Evolutionary conservation across 1,140 invertebrate species (phyloP).

Genomic region (Tetraneura akinire): DNA sequence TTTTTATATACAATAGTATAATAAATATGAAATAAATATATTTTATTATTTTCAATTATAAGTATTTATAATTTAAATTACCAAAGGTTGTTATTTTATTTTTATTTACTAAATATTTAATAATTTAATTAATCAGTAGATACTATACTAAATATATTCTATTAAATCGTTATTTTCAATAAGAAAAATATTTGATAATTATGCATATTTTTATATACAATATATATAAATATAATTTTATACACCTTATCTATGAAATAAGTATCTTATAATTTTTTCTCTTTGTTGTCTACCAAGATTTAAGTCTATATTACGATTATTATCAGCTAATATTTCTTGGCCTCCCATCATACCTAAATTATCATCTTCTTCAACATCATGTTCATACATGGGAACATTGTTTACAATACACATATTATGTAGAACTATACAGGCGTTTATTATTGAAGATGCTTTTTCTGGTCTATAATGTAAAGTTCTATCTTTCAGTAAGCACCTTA

Average conservation of each 20-base stretch:
- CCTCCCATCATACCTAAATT: conserved; percentile 1
- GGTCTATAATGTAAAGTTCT: neutral
- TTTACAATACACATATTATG: conserved; percentile 5
- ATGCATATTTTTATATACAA: neutral
- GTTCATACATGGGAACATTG: neutral
- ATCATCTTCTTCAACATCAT: neutral
- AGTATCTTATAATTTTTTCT: neutral
- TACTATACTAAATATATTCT: neutral
- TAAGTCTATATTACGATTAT: neutral
- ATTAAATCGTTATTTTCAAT: neutral
- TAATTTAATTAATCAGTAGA: neutral
- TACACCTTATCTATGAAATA: neutral
- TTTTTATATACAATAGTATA: too few species aligned
- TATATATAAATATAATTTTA: too few species aligned
- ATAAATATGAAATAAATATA: too few species aligned
- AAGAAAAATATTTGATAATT: too few species aligned
- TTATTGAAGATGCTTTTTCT: conserved; percentile 2
- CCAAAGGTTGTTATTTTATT: too few species aligned
- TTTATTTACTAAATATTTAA: neutral
- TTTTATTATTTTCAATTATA: too few species aligned
- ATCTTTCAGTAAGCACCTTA: conserved; percentile 9
- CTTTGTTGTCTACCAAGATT: neutral
- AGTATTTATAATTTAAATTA: too few species aligned
- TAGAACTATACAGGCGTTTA: conserved; percentile 2
- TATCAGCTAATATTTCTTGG: neutral